A percentile compares a stretch with the other conserved stretches of the same genome.
phyloP scores from a whole-genome alignment of 2,888 invertebrate species.

The Papilio demoleus region DNA sequence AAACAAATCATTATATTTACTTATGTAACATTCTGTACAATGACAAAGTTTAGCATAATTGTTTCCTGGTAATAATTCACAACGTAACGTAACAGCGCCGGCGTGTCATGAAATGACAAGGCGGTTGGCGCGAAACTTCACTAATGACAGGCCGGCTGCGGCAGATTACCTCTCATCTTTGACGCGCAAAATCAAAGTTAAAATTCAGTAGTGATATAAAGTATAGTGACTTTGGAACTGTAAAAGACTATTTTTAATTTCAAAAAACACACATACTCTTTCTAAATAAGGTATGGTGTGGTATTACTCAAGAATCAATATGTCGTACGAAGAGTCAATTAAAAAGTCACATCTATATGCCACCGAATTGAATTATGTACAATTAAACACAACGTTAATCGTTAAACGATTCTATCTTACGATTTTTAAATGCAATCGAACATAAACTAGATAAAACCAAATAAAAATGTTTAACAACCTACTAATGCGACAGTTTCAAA shows the following conservation, averaged over 20 bases:
- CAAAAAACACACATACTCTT: not conserved
- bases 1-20: not conserved
- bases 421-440: constrained; percentile 47
- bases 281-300: not conserved
- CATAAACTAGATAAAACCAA: constrained; percentile 67
- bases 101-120: constrained; percentile 38
- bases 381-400: constrained; percentile 9
- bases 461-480: constrained; percentile 54
- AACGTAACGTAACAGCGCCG: constrained; percentile 12
- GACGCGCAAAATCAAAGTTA: constrained; percentile 42
- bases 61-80: constrained; percentile 26
- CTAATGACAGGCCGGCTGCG: constrained; percentile 59
- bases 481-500: constrained; percentile 70
- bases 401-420: constrained; percentile 20
- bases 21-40: constrained; percentile 15
- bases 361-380: constrained; percentile 20
- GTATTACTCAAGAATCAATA: not conserved
- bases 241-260: not conserved
- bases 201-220: not conserved
- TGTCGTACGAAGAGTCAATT: not conserved
- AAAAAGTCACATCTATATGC: constrained; percentile 10
- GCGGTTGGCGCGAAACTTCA: constrained; percentile 56
- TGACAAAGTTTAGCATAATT: not conserved
- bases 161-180: constrained; percentile 40
- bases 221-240: not conserved